Base-by-base conservation (phyloP, 1,140 invertebrate species). In the Hydropsyche tenuis region DNA sequence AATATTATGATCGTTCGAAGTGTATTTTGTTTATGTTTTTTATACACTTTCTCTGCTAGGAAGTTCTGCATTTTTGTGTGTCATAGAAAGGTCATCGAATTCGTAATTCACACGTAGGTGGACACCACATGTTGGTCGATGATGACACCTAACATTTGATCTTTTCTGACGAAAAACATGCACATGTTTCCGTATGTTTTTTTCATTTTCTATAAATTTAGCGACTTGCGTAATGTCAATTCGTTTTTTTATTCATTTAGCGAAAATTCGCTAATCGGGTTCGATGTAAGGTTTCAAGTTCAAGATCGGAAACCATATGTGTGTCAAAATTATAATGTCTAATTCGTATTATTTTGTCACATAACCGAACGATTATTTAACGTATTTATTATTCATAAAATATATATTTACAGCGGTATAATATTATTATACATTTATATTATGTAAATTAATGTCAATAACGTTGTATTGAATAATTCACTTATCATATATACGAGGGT, bases 81-180 rank as follows among this genome's bases (percentile, higher is more conserved):
- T 60, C 23, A n/a, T 60, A 20, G 2, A 60, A 60, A 60, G 56
- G 56, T 60, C 56, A 60, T 5, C 20, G 30, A 37, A 37, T 23
- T 60, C 22, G 14, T 20, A 48, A 48, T 37, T 37, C 56, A 25
- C 23, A 60, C 23, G 23, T 60, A 25, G 20, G 23, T 60, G 20
- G 23, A 60, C 23, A 22, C 9, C 16, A 56, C 51, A 56, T 23
- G 22, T 23, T 9, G 3, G 30, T 37, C 23, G 12, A 60, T 60
- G 56, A 60, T 23, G 56, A 60, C 56, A 60, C 23, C 56, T 60
- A 20, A 60, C 56, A 60, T 60, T 60, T 60, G 56, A 18, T 16
- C 12, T 48, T 48, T 48, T 48, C 45, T 48, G 16, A 7, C 2
- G 45, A 48, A 48, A 48, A 48, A 48, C 11, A 48, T n/a, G 16